Conservation (phyloP, 2,888 invertebrate genomes). For the Erannis defoliaria region DNA sequence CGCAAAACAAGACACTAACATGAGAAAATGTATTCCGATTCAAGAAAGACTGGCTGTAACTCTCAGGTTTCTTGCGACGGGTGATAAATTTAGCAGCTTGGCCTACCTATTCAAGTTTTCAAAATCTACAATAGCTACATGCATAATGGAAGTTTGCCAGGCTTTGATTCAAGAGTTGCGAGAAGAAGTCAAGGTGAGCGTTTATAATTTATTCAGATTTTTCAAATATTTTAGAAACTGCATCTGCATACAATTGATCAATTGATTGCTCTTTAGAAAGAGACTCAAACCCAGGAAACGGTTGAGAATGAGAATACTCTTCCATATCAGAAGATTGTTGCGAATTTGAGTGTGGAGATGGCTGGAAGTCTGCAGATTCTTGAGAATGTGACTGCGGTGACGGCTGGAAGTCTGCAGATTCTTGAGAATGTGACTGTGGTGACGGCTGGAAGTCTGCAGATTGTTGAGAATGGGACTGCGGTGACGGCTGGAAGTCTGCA, state of each 20-base stretch:
- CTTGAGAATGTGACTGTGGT: no score
- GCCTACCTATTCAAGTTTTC: constrained; percentile 31
- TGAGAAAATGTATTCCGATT: constrained; percentile 32
- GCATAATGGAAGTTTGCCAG: constrained; percentile 28
- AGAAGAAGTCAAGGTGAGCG: constrained; percentile 29
- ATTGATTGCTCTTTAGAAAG: constrained; percentile 30
- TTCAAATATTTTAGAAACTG: constrained; percentile 27
- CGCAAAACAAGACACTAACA: constrained; percentile 27
- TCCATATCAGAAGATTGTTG: constrained; percentile 29
- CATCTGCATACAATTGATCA: constrained; percentile 30
- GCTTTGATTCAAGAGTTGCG: constrained; percentile 27
- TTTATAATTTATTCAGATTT: constrained; percentile 29
- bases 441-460: no score
- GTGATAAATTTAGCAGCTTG: constrained; percentile 28
- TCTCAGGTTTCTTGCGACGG: constrained; percentile 31
- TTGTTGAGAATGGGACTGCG: no score
- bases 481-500: no score
- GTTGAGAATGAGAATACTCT: constrained; percentile 34
- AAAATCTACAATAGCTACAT: constrained; percentile 30
- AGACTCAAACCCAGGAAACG: constrained; percentile 31
- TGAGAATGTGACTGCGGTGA: no score
- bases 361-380: no score
- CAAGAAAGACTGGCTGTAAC: constrained; percentile 29
- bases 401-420: no score
- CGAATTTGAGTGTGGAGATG: constrained; percentile 25